Evolutionary conservation across 2,113 vertebrate species (phyloP), one percentile per base, ranked within the genome.

Genomic region (Pristiophorus japonicus): DNA sequence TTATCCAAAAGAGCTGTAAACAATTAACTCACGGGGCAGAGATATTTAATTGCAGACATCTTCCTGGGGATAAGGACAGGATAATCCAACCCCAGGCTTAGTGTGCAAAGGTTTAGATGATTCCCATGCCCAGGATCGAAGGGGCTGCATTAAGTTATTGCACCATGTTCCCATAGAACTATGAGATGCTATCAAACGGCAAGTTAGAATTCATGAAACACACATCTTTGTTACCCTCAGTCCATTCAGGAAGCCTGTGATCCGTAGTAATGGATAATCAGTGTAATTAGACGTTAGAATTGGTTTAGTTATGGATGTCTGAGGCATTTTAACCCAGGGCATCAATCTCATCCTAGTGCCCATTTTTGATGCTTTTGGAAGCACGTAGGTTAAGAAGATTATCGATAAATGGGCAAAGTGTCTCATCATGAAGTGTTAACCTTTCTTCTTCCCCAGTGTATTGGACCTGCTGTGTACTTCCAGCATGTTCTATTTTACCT

Each of bases 1-100:
- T n/a, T 55, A 90, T 59, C 10, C 34, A 62, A n/a, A 59, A 38
- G 14, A n/a, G 34, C 55, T 63, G 30, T 18, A 62, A 62, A 34
- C 34, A 55, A 91, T 91, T 91, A 91, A 62, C 88, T 63, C 88
- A 91, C n/a, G 18, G 55, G 55, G 88, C 30, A 91, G 88, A 91
- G 34, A 38, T 38, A 90, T 90, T 59, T 90, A 90, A 90, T 91
- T 91, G 34, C 12, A 63, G 55, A 20, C 30, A 62, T 91, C 34
- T 62, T n/a, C 30, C 88, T n/a, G 30, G n/a, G 4, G 55, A n/a
- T 91, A 91, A 91, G 55, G 34, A 91, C 27, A 16, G 47, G 24
- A 59, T 55, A 90, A 90, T 59, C 30, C 47, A 90, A 59, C 47
- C 51, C 24, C 51, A 59, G 87, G 51, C 51, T 55, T 55, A 12